phyloP scores from a whole-genome alignment of 2,797 vertebrate genomes.

The Rhinophrynus dorsalis region DNA sequence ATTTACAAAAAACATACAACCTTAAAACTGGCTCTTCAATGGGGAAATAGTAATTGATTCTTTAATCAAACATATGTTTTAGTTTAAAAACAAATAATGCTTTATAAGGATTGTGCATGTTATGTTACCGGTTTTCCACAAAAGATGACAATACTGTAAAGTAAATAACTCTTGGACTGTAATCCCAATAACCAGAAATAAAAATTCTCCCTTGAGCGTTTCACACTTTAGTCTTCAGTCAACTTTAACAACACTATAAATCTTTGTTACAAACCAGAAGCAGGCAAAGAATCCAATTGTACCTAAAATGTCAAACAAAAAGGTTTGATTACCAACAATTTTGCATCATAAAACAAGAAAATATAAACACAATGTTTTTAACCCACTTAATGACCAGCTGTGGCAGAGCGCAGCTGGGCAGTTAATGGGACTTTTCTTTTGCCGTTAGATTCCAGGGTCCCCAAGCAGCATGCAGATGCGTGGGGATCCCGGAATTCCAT shows the following conservation, averaged over 20 bases:
- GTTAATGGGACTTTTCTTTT: too few relatives aligned
- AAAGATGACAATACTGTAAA: constrained; percentile 67
- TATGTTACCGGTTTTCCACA: constrained; percentile 59
- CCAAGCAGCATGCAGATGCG: too few relatives aligned
- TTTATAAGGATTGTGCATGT: constrained; percentile 53
- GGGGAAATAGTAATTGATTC: constrained; percentile 60
- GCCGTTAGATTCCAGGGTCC: too few relatives aligned
- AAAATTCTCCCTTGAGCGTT: constrained; percentile 53
- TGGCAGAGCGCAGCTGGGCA: too few relatives aligned
- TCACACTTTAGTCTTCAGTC: constrained; percentile 72
- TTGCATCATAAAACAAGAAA: too few relatives aligned
- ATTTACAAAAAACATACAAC: constrained; percentile 79
- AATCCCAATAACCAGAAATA: not conserved
- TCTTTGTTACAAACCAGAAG: constrained; percentile 99
- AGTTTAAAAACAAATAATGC: constrained; percentile 59
- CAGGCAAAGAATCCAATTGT: constrained; percentile 98
- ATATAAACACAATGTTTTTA: too few relatives aligned
- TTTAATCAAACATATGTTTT: constrained; percentile 67
- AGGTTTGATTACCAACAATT: not conserved
- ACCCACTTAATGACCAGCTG: too few relatives aligned
- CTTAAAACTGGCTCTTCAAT: constrained; percentile 61
- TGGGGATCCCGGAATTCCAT: too few relatives aligned
- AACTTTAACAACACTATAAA: constrained; percentile 99
- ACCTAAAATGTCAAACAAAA: constrained; percentile 67
- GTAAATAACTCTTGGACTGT: constrained; percentile 11